A percentile compares a stretch with the other conserved stretches of the same genome.
These are phyloP conservation scores for Drosophila lini DNA, from an alignment of 1,140 invertebrate genomes.

Conservation along the genomic window DNA sequence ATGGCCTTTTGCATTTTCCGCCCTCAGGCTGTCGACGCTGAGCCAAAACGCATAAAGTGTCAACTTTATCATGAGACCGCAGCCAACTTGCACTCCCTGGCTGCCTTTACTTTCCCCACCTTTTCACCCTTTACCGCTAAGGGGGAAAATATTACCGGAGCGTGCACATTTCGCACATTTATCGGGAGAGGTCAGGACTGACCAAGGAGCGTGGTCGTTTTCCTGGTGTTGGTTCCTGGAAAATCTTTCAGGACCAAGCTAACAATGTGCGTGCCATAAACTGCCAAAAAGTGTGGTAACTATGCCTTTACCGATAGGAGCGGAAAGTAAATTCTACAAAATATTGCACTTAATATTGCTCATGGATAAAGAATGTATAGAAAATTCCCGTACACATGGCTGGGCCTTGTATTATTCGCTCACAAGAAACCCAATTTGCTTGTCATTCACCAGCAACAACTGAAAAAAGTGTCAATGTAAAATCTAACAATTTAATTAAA, in stretches of 20 bases:
- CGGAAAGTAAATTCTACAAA: neutral
- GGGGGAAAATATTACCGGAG: slow-evolving; percentile 50
- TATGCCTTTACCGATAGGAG: neutral
- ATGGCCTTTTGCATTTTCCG: slow-evolving; percentile 39
- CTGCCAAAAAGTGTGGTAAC: slow-evolving; percentile 9
- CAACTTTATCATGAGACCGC: slow-evolving; percentile 63
- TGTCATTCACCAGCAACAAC: slow-evolving; percentile 38
- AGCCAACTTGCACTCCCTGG: slow-evolving; percentile 35
- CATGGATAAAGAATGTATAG: neutral
- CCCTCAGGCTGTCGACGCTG: slow-evolving; percentile 34
- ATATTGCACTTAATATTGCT: slow-evolving; percentile 13
- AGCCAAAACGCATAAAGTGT: slow-evolving; percentile 65
- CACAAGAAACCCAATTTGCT: slow-evolving; percentile 49
- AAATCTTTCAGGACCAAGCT: slow-evolving; percentile 17
- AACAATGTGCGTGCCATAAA: slow-evolving; percentile 26
- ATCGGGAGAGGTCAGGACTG: slow-evolving; percentile 41
- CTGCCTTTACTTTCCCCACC: neutral
- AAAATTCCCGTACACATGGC: neutral
- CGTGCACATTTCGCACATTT: slow-evolving; percentile 56
- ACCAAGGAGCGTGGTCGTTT: slow-evolving; percentile 17
- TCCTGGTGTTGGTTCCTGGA: slow-evolving; percentile 1
- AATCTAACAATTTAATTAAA: slow-evolving; percentile 81
- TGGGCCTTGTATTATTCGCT: slow-evolving; percentile 11
- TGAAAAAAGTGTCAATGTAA: slow-evolving; percentile 62
- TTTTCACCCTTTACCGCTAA: slow-evolving; percentile 3